Base-by-base conservation (phyloP, 1,140 invertebrate species). In the Brachystomella parvula region DNA sequence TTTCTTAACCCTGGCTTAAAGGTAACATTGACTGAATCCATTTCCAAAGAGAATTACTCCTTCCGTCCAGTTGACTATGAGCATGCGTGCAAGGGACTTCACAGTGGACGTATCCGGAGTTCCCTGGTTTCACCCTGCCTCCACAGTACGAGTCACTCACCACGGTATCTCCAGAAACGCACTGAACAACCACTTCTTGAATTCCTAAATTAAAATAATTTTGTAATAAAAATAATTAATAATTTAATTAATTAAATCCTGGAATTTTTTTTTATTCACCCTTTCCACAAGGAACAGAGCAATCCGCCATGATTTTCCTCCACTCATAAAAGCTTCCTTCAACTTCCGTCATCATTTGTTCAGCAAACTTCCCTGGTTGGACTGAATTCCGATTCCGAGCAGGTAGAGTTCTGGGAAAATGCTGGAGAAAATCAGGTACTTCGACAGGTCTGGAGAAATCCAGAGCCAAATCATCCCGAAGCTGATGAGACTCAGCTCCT, bases 311-410 rank as follows among this genome's bases (percentile, higher is more conserved):
- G 15, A 69, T 72, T 57, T 67, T 72, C 30, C 71, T 56, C 71
- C 71, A 72, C 53, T 72, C 71, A 31, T 72, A 72, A 61, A 60
- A 72, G 28, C 62, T 68, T n/a, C 71, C 71, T 67, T 72, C 71
- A 1, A 72, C 6, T 39, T 56, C 0, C 65, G 66, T 26, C 59
- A 49, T 3, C 6, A 21, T 9, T 57, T 21, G 6, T 24, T 21
- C 21, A 21, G 21, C 44, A 15, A 21, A 15, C n/a, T 9, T 24
- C 28, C 21, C 53, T 24, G 6, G 53, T 21, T 57, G n/a, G 53
- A 29, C 6, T 12, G 6, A 57, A 21, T 29, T 12, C 28, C 53
- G 53, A 9, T 29, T 6, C 6, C 6, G 53, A 21, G 21, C 53
- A 9, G 6, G 53, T 57, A 21, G n/a, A 9, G n/a, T 3, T 63